phyloP scores from a whole-genome alignment of 2,888 invertebrate genomes.

The Drosophila anceps region DNA sequence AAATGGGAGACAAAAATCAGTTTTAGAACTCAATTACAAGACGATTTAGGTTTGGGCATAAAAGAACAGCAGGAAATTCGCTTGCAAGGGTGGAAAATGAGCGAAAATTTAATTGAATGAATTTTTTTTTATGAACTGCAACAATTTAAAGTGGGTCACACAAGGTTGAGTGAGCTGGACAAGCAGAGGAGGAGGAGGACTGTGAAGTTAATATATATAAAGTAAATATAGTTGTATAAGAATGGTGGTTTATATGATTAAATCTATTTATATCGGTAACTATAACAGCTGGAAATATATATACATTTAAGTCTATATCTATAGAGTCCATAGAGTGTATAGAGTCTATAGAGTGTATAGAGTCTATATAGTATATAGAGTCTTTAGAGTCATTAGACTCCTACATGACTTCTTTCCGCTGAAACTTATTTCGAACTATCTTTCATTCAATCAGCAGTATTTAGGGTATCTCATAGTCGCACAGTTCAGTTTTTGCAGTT shows the following conservation, averaged over 20 bases:
- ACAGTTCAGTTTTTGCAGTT: no score
- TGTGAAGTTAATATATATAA: neutral
- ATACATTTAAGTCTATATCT: no score
- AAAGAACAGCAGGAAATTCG: conserved; percentile 1
- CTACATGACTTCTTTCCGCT: neutral
- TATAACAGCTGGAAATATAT: no score
- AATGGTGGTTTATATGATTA: no score
- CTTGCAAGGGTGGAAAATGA: neutral
- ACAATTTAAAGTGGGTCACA: conserved; percentile 1
- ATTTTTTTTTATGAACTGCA: neutral
- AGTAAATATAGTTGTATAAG: no score
- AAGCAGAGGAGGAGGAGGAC: neutral
- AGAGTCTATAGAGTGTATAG: neutral
- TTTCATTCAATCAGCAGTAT: neutral
- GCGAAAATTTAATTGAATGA: conserved; percentile 1
- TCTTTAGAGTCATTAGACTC: no score
- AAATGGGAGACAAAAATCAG: neutral
- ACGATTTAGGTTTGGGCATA: neutral
- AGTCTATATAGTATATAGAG: no score
- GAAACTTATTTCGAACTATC: neutral
- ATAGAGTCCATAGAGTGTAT: neutral
- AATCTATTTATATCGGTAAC: no score
- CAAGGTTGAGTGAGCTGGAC: neutral
- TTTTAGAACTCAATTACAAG: neutral
- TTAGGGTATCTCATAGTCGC: neutral